A percentile compares a stretch with the other conserved stretches of the same genome.
Conservation (phyloP, 37 sponge, comb jelly and placozoan genomes). For the Diacarnus erythraeanus region DNA sequence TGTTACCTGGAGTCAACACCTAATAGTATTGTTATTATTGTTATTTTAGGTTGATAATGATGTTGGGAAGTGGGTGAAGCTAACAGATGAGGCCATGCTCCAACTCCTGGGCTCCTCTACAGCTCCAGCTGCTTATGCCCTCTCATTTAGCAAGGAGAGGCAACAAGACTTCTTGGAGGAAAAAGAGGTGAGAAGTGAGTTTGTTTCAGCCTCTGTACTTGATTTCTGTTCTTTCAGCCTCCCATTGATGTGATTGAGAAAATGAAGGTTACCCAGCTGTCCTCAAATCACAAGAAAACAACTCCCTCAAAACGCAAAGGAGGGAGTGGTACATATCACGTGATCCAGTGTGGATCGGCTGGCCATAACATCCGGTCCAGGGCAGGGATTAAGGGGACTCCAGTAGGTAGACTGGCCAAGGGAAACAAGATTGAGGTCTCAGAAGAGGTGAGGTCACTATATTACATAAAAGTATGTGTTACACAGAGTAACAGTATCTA, state of each 20-base stretch:
- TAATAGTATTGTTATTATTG: too few species aligned
- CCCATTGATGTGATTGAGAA: constrained; percentile 9
- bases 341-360: constrained; percentile 92
- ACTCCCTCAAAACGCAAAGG: constrained; percentile 23
- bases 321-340: constrained; percentile 85
- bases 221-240: constrained; percentile 8
- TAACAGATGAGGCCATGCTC: constrained; percentile 41
- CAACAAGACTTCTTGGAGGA: constrained; percentile 61
- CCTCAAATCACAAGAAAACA: constrained; percentile 1
- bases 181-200: constrained; percentile 13
- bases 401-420: constrained; percentile 77
- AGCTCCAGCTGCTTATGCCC: constrained; percentile 47
- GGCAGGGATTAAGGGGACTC: constrained; percentile 68
- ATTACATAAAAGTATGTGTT: too few species aligned
- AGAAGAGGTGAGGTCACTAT: constrained; percentile 80
- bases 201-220: too few species aligned
- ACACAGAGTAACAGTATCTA: too few species aligned
- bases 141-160: constrained; percentile 56
- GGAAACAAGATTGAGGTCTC: constrained; percentile 64
- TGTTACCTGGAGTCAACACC: too few species aligned
- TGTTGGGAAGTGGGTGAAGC: constrained; percentile 71
- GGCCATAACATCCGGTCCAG: constrained; percentile 91
- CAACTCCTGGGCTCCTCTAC: constrained; percentile 25
- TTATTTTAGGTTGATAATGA: constrained; percentile 63
- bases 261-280: constrained; percentile 1